Evolutionary conservation across 2,888 invertebrate genomes (phyloP).

Genomic region (Lucinisca nassula): DNA sequence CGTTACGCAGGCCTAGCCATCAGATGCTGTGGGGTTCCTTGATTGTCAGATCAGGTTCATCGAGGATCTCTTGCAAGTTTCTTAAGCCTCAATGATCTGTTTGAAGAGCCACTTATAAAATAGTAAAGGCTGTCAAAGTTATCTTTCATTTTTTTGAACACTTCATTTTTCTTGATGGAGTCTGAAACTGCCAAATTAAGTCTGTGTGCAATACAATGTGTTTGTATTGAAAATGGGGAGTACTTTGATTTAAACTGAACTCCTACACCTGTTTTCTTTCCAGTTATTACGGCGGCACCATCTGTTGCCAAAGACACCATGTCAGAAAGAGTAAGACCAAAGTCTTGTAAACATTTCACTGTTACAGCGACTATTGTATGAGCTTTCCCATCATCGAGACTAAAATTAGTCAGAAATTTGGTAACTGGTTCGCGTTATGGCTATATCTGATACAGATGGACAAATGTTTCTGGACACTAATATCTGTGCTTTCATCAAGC

Average conservation of each 20-base stretch:
- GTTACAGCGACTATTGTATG: slow-evolving; percentile 18
- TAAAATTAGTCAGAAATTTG: slow-evolving; percentile 43
- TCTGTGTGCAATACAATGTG: slow-evolving; percentile 57
- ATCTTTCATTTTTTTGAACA: slow-evolving; percentile 51
- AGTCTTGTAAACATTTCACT: no score
- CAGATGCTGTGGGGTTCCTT: slow-evolving; percentile 61
- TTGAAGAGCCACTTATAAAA: slow-evolving; percentile 56
- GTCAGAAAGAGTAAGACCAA: background rate
- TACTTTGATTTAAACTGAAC: background rate
- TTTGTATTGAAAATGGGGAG: slow-evolving; percentile 19
- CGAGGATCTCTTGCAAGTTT: slow-evolving; percentile 35
- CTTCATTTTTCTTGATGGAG: slow-evolving; percentile 56
- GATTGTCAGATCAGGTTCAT: slow-evolving; percentile 55
- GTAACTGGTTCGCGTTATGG: slow-evolving; percentile 34
- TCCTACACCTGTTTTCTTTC: slow-evolving; percentile 22
- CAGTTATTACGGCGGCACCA: slow-evolving; percentile 36
- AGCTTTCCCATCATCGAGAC: slow-evolving; percentile 44
- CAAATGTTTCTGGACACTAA: slow-evolving; percentile 40
- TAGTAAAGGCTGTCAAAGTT: slow-evolving; percentile 57
- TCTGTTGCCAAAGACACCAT: slow-evolving; percentile 49
- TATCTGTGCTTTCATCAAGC: slow-evolving; percentile 61
- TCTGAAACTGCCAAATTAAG: slow-evolving; percentile 58
- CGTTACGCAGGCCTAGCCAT: slow-evolving; percentile 61
- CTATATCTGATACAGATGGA: slow-evolving; percentile 55
- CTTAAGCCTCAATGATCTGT: slow-evolving; percentile 24